Conservation (phyloP, 2,888 invertebrate species). For the Patella ulyssiponensis region DNA sequence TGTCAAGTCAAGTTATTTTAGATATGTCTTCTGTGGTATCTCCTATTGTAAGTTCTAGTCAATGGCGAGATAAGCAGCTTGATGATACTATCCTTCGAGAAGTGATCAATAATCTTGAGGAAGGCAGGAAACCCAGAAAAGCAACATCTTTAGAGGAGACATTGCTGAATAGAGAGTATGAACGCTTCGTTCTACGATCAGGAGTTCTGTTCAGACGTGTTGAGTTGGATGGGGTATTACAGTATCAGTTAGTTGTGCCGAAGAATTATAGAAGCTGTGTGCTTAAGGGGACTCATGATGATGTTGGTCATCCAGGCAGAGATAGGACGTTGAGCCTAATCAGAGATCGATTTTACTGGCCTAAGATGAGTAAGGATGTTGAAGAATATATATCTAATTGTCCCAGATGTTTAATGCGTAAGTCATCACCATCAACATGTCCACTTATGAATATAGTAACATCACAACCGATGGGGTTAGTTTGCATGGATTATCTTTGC, state of each 20-base stretch:
- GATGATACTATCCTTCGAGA: not conserved
- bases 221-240: not conserved
- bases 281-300: conserved; percentile 32
- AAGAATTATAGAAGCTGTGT: conserved; percentile 15
- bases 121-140: not conserved
- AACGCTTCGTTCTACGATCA: not conserved
- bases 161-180: not conserved
- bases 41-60: not conserved
- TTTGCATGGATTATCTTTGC: conserved; percentile 38
- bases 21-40: not conserved
- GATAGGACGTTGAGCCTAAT: conserved; percentile 29
- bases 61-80: not conserved
- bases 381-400: conserved; percentile 28
- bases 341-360: conserved; percentile 42
- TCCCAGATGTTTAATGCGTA: conserved; percentile 31
- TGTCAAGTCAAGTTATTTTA: conserved; percentile 1
- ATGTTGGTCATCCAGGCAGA: conserved; percentile 42
- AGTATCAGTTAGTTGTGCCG: conserved; percentile 31
- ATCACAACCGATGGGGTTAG: conserved; percentile 32
- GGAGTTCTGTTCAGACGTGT: not conserved
- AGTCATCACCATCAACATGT: conserved; percentile 14
- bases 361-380: conserved; percentile 32
- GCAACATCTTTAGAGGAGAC: not conserved
- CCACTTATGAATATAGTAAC: conserved; percentile 31
- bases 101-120: not conserved